A percentile compares a stretch with the other conserved stretches of the same genome.
These are phyloP conservation scores for Achroia grisella DNA, from an alignment of 1,140 invertebrate genomes.

Conservation along the genomic window DNA sequence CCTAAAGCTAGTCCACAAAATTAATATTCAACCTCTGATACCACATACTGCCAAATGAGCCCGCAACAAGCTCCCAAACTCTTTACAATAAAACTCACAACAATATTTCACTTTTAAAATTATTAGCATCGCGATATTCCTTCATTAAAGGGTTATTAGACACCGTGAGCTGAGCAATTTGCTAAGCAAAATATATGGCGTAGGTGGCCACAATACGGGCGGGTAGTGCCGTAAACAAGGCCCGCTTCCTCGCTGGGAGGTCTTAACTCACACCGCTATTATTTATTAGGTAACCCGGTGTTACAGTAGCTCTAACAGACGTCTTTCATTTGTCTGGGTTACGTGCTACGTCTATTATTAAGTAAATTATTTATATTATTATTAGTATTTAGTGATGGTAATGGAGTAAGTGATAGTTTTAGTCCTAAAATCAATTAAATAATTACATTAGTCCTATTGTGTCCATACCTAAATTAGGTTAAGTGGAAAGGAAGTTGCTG, in stretches of 20 bases:
- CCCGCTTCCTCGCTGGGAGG: constrained; percentile 53
- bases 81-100: not conserved
- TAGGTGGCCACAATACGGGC: constrained; percentile 55
- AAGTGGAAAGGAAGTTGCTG: no score
- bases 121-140: constrained; percentile 23
- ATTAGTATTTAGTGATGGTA: no score
- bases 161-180: constrained; percentile 58
- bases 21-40: not conserved
- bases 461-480: no score
- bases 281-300: constrained; percentile 56
- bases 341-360: not conserved
- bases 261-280: constrained; percentile 62
- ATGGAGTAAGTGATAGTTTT: no score
- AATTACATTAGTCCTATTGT: no score
- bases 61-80: not conserved
- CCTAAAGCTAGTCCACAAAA: no score
- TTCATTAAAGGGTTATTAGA: constrained; percentile 70
- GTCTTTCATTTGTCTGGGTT: constrained; percentile 43
- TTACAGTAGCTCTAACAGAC: constrained; percentile 41
- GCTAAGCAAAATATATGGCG: constrained; percentile 65
- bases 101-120: constrained; percentile 9
- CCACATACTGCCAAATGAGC: not conserved
- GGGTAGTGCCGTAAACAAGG: constrained; percentile 52
- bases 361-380: no score
- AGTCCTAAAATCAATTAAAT: no score